Evolutionary conservation across 2,888 invertebrate species (phyloP), one percentile per base, ranked within the genome.

Genomic region (Coleophora deauratella): DNA sequence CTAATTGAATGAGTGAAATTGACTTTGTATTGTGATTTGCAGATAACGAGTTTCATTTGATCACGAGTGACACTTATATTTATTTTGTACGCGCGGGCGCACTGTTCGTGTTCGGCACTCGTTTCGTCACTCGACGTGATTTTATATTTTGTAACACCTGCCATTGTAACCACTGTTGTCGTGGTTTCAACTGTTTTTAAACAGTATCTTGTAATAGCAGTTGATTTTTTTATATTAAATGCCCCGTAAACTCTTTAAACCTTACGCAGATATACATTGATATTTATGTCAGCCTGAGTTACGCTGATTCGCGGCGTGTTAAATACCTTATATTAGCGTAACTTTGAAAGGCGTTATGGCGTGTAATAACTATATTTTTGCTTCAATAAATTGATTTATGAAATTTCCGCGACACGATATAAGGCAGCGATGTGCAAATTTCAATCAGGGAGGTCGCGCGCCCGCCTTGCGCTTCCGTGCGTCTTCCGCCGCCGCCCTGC

Each of bases 111-210:
- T 33, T 37, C 27, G 33, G 38, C 33, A 32, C 35, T 33, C 15
- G 45, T 70, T 65, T 51, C 71, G 55, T 53, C 63, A 71, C 45
- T 42, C 46, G 51, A 64, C 63, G 69, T 69, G 69, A 62, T 67
- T 55, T 51, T 52, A 57, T 41, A 49, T 64, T 64, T 62, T 49
- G 62, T 57, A 70, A 70, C n/a, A n/a, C 44, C 45, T 39, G 33
- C 36, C 42, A 41, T 42, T 38, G 44, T 45, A 2, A 47, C 44
- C 36, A 35, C 48, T 43, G 48, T n/a, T 21, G 21, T 6, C 3
- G 6, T 21, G 21, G 21, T 6, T 21, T 21, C 21, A 21, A 21
- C 21, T 21, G 21, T 21, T 21, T 21, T 21, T 21, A n/a, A n/a
- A n/a, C n/a, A n/a, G n/a, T n/a, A n/a, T n/a, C n/a, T n/a, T n/a